Conservation (phyloP, 2,797 vertebrate species). For the Centroberyx gerrardi region DNA sequence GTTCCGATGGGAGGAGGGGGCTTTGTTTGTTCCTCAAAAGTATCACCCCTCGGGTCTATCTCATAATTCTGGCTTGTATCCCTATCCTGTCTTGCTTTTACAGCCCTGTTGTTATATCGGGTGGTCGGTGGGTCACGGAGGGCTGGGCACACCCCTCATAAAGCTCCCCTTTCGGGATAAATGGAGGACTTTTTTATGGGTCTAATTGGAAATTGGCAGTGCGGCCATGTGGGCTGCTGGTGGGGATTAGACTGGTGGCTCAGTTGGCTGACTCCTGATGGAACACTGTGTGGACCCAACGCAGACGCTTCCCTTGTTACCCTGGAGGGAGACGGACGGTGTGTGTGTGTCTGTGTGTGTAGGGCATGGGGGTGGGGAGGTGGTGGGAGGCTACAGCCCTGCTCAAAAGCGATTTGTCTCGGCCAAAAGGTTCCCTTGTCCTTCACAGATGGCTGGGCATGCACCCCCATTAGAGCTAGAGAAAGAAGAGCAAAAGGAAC, state of each 20-base stretch:
- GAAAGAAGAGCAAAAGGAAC: conserved; percentile 59
- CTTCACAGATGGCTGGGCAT: conserved; percentile 85
- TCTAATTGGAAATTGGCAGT: conserved; percentile 84
- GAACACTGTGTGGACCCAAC: conserved; percentile 76
- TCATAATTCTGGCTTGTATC: conserved; percentile 64
- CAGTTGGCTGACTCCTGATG: conserved; percentile 82
- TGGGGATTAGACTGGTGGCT: conserved; percentile 79
- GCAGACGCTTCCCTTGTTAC: conserved; percentile 80
- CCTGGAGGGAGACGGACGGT: conserved; percentile 61
- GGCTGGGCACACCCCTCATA: conserved; percentile 61
- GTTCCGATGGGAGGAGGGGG: conserved; percentile 27
- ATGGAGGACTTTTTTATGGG: conserved; percentile 62
- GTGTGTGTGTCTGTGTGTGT: conserved; percentile 7
- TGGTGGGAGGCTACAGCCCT: conserved; percentile 62
- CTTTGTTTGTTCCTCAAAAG: conserved; percentile 51
- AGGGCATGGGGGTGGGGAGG: conserved; percentile 50
- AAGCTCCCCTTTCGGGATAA: conserved; percentile 64
- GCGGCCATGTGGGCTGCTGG: conserved; percentile 74
- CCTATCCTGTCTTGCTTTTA: conserved; percentile 67
- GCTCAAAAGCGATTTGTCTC: conserved; percentile 84
- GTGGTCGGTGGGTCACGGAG: conserved; percentile 64
- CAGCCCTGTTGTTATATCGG: conserved; percentile 58
- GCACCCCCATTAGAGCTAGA: conserved; percentile 71
- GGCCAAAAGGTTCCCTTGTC: conserved; percentile 84
- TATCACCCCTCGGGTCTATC: conserved; percentile 45